Conservation (phyloP, 2,888 invertebrate species). For the Nyleta sp. region DNA sequence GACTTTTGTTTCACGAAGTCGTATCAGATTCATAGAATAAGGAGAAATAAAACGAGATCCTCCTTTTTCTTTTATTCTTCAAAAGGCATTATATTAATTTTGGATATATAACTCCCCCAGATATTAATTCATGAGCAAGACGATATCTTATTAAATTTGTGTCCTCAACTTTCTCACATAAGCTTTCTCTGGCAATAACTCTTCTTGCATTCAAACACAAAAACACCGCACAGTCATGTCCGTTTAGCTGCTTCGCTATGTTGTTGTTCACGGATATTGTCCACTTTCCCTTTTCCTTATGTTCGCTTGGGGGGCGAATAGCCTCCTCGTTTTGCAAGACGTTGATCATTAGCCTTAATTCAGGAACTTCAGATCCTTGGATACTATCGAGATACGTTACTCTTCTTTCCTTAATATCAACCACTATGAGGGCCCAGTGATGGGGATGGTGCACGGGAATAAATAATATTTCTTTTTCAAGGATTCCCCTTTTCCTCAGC, state of each 20-base stretch:
- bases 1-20: no score
- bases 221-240: not conserved
- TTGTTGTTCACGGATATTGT: not conserved
- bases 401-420: not conserved
- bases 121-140: no score
- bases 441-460: not conserved
- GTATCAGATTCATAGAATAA: no score
- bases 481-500: not conserved
- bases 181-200: not conserved
- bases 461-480: not conserved
- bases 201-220: not conserved
- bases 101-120: no score
- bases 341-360: not conserved
- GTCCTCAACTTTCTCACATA: no score
- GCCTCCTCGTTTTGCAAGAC: not conserved
- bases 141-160: no score
- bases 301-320: not conserved
- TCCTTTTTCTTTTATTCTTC: no score
- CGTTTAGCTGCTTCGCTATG: not conserved
- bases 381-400: not conserved
- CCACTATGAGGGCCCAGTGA: not conserved
- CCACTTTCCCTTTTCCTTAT: not conserved
- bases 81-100: no score
- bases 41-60: no score
- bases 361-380: not conserved